Base-by-base conservation (phyloP, 2,888 invertebrate species). In the Spicauda simplicius region DNA sequence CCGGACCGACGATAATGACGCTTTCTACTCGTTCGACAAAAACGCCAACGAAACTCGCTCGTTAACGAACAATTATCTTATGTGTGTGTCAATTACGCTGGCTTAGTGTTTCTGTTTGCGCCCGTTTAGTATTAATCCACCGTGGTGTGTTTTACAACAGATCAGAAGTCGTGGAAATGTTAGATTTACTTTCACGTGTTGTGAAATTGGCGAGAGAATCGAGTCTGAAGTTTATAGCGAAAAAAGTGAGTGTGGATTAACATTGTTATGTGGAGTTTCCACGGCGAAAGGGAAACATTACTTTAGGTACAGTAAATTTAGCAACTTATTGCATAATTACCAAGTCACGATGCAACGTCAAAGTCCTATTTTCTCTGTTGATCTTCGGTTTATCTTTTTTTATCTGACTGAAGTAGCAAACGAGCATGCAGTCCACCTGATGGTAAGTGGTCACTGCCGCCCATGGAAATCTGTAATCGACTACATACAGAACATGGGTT, bases 21-120 rank as follows among this genome's bases (percentile, higher is more conserved):
- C 72, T 73, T 73, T 72, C 72, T 73, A 70, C 48, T n/a, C 30
- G 41, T 57, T 48, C 67, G 30, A 70, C 69, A 72, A 71, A 70
- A 68, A 71, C 63, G 59, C 18, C 12, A 37, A 37, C 37, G 12
- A 37, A 37, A 37, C 37, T 37, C 1, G 61, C 58, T 69, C 66
- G 64, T 72, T 71, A 68, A 68, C 41, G 20, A 48, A 70, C 67
- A 71, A 72, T 72, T 70, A 70, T 64, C 54, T 72, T 55, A 55
- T 57, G 10, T 58, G 59, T 50, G 58, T 65, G 67, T 45, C n/a
- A n/a, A n/a, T 45, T n/a, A 41, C 14, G 14, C 6, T 65, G 64
- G 57, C 54, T 63, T 60, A 66, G 65, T 65, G 54, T 58, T 58
- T 37, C 57, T 52, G 58, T 16, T 30, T 20, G 41, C 25, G 20